Evolutionary conservation across 92 coral and sea anemone genomes (phyloP).

Genomic region (Phenganax stokvisi): DNA sequence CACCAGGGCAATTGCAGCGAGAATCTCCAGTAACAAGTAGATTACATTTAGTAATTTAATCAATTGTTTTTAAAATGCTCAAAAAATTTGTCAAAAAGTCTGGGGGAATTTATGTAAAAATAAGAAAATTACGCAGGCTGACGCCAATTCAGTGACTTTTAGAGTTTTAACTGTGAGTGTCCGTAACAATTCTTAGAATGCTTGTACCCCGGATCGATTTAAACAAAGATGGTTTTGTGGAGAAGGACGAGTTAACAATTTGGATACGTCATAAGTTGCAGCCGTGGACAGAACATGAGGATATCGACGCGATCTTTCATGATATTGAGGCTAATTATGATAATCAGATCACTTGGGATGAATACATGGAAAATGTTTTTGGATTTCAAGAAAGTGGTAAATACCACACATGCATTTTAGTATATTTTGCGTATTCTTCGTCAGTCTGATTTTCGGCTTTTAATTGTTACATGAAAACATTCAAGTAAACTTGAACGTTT

Average conservation of each 20-base stretch:
- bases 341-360: slow-evolving; percentile 79
- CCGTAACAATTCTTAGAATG: slow-evolving; percentile 48
- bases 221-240: slow-evolving; percentile 90
- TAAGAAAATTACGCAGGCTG: no score
- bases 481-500: not conserved
- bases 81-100: no score
- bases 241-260: slow-evolving; percentile 83
- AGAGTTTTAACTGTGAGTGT: no score
- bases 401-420: not conserved
- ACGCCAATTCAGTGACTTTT: no score
- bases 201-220: slow-evolving; percentile 87
- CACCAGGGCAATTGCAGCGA: no score
- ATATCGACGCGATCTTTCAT: slow-evolving; percentile 73
- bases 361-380: slow-evolving; percentile 77
- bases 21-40: no score
- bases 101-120: no score
- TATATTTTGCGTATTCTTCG: not conserved
- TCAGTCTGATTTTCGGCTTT: no score
- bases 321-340: slow-evolving; percentile 75
- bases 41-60: no score
- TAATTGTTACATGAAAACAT: no score
- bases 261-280: slow-evolving; percentile 93
- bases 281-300: slow-evolving; percentile 91
- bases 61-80: no score
- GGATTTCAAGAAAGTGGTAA: slow-evolving; percentile 74